Evolutionary conservation across 2,797 vertebrate genomes (phyloP).

Genomic region (Gymnopithys bicolor): DNA sequence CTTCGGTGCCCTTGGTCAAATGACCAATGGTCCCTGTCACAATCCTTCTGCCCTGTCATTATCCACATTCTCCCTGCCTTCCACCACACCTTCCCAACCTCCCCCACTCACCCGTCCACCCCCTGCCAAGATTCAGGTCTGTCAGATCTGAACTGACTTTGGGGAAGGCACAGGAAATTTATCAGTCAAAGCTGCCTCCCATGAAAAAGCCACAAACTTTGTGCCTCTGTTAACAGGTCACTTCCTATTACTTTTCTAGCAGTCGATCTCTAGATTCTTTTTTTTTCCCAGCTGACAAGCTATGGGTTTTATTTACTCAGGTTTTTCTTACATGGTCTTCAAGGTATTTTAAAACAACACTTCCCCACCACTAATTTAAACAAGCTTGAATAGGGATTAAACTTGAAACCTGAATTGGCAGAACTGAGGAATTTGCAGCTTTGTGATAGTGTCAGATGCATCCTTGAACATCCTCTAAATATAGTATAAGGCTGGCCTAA

Average conservation of each 20-base stretch:
- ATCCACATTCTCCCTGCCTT: not conserved
- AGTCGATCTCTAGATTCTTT: not conserved
- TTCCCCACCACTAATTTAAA: not conserved
- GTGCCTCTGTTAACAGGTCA: not conserved
- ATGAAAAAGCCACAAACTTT: not conserved
- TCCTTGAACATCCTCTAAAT: not conserved
- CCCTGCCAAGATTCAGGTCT: not conserved
- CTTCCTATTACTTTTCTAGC: not conserved
- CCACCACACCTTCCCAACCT: not conserved
- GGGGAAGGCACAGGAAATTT: not conserved
- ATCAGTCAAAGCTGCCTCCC: not conserved
- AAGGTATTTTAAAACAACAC: not conserved
- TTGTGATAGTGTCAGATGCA: not conserved
- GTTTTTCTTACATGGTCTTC: not conserved
- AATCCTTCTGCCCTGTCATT: not conserved
- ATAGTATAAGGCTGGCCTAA: slow-evolving; percentile 21
- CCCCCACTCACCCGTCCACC: not conserved
- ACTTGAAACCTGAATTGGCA: not conserved
- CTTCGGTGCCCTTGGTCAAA: not conserved
- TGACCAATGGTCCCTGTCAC: not conserved
- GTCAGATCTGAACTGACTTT: not conserved
- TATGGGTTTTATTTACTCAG: not conserved
- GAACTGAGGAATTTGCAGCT: not conserved
- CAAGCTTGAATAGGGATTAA: not conserved
- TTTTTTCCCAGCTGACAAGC: not conserved